phyloP scores from a whole-genome alignment of 2,113 vertebrate species.

The Sander vitreus region DNA sequence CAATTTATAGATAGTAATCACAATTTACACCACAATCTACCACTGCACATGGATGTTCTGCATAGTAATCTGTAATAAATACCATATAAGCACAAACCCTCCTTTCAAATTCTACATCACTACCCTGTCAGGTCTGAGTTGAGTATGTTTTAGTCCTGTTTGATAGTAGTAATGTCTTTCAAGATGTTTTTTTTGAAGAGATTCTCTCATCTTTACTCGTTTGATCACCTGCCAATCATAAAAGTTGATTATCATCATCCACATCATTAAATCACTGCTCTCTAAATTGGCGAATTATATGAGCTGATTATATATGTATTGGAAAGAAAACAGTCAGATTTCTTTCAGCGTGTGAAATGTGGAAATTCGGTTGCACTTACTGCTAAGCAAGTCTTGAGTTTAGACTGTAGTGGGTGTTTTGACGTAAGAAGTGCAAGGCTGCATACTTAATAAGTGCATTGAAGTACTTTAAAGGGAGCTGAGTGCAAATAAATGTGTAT shows the following conservation, averaged over 20 bases:
- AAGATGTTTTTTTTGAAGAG: slow-evolving; percentile 27
- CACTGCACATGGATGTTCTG: background rate
- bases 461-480: slow-evolving; percentile 45
- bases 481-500: background rate
- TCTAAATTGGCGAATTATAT: background rate
- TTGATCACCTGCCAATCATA: slow-evolving; percentile 38
- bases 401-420: slow-evolving; percentile 24
- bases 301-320: slow-evolving; percentile 29
- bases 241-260: slow-evolving; percentile 28
- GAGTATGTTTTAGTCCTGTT: background rate
- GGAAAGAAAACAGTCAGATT: slow-evolving; percentile 7
- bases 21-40: background rate
- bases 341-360: slow-evolving; percentile 2
- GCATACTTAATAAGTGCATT: slow-evolving; percentile 25
- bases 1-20: background rate
- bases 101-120: no score
- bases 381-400: slow-evolving; percentile 30
- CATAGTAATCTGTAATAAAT: background rate
- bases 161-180: background rate
- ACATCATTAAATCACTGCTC: slow-evolving; percentile 15
- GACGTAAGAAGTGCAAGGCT: slow-evolving; percentile 24
- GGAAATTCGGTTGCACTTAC: slow-evolving; percentile 11
- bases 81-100: background rate
- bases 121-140: slow-evolving; percentile 10
- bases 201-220: slow-evolving; percentile 13